phyloP scores from a whole-genome alignment of 2,113 vertebrate species.

The Pleuronectes platessa region DNA sequence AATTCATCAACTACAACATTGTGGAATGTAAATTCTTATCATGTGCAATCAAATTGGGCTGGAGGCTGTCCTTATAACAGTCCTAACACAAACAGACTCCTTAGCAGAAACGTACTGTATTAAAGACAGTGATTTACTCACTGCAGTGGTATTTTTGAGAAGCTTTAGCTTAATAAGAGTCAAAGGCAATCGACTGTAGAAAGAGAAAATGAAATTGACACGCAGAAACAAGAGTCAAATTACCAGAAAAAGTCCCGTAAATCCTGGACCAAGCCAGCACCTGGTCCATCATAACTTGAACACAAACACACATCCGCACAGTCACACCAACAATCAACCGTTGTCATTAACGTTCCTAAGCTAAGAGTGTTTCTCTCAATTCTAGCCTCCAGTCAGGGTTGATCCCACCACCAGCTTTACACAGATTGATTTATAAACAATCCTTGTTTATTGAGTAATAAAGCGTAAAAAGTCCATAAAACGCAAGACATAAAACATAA shows the following conservation, averaged over 20 bases:
- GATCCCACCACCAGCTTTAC: conserved; percentile 25
- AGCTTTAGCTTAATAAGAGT: conserved; percentile 33
- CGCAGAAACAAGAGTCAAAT: conserved; percentile 44
- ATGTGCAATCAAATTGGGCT: conserved; percentile 49
- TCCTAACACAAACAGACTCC: conserved; percentile 23
- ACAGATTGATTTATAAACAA: conserved; percentile 57
- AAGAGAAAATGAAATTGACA: conserved; percentile 51
- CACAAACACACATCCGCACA: conserved; percentile 2
- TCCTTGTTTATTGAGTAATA: conserved; percentile 56
- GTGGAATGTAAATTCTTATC: conserved; percentile 49
- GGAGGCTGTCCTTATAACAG: conserved; percentile 38
- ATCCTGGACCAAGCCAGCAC: conserved; percentile 35
- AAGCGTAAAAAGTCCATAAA: conserved; percentile 54
- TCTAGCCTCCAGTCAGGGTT: conserved; percentile 25
- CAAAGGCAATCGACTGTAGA: conserved; percentile 31
- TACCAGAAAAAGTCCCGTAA: conserved; percentile 63
- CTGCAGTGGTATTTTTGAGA: conserved; percentile 12
- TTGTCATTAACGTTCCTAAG: conserved; percentile 40
- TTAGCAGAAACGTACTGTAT: conserved; percentile 1
- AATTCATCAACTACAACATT: conserved; percentile 34
- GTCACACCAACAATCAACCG: too few relatives aligned
- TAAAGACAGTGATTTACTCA: conserved; percentile 8
- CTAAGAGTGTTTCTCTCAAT: conserved; percentile 26
- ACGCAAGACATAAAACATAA: conserved; percentile 56
- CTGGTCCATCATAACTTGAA: conserved; percentile 31